Conservation (phyloP, 30 jellyfish, hydroid and myxozoan species). For the Sanderia malayensis region DNA sequence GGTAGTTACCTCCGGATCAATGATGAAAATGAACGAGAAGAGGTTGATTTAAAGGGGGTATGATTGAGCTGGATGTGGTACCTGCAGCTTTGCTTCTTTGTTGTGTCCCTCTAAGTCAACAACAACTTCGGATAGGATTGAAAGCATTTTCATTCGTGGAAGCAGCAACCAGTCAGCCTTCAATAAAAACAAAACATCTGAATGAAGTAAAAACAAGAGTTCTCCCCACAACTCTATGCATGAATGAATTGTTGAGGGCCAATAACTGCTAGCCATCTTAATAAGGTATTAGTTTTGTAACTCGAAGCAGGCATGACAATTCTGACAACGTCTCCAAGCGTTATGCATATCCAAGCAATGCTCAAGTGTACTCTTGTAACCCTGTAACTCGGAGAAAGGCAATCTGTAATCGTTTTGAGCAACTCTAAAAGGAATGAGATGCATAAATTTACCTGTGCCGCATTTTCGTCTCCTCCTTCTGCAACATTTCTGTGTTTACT, state of each 20-base stretch:
- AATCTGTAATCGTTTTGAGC: too few species aligned
- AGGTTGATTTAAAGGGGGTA: neutral
- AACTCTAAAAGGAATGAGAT: too few species aligned
- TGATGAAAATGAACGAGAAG: neutral
- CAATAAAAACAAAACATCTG: conserved; percentile 2
- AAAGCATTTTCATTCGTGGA: conserved; percentile 70
- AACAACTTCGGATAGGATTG: conserved; percentile 66
- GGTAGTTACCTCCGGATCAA: neutral
- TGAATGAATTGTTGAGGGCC: too few species aligned
- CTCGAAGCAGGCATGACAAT: too few species aligned
- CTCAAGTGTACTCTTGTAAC: too few species aligned
- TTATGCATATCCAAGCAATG: too few species aligned
- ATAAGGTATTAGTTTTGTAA: too few species aligned
- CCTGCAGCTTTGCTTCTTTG: conserved; percentile 83
- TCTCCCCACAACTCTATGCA: too few species aligned
- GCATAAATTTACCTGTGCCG: conserved; percentile 11
- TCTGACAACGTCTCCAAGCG: too few species aligned
- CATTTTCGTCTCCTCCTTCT: conserved; percentile 1
- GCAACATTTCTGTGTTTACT: conserved; percentile 31
- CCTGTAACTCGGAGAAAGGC: too few species aligned
- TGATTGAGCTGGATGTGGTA: neutral
- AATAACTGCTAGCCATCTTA: too few species aligned
- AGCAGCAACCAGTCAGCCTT: conserved; percentile 31
- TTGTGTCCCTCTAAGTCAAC: conserved; percentile 68
- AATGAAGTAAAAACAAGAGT: too few species aligned